These are phyloP conservation scores for Brachynemurus nebulosus DNA, from an alignment of 2,888 invertebrate species.

Conservation along the genomic window DNA sequence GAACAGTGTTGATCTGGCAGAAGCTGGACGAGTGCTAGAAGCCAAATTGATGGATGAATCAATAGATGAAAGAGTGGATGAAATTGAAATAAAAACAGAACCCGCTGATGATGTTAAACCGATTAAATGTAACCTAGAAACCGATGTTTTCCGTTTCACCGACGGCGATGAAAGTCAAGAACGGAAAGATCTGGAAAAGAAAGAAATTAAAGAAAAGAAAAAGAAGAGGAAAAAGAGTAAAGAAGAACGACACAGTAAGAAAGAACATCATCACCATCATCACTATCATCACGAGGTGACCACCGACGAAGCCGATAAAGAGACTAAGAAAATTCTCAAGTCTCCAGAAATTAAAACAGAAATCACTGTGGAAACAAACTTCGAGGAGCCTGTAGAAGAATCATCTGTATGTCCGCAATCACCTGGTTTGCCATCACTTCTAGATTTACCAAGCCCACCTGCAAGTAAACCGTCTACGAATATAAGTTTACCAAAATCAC, in stretches of 20 bases:
- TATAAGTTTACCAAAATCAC: slow-evolving; percentile 24
- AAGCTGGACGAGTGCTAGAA: slow-evolving; percentile 69
- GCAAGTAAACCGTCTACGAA: slow-evolving; percentile 28
- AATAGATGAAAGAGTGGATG: slow-evolving; percentile 28
- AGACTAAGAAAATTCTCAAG: too few relatives aligned
- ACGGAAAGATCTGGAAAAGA: slow-evolving; percentile 33
- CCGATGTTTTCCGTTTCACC: slow-evolving; percentile 46
- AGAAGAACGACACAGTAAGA: slow-evolving; percentile 57
- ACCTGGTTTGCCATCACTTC: slow-evolving; percentile 47
- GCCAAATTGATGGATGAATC: slow-evolving; percentile 60
- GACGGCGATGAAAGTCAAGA: slow-evolving; percentile 41
- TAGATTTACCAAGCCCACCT: slow-evolving; percentile 44
- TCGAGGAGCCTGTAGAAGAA: slow-evolving; percentile 24
- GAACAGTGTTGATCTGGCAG: slow-evolving; percentile 66
- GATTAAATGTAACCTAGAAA: slow-evolving; percentile 18
- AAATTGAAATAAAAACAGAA: slow-evolving; percentile 26
- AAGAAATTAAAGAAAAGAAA: slow-evolving; percentile 61
- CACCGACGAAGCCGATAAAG: slow-evolving; percentile 21
- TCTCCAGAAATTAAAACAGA: slow-evolving; percentile 16
- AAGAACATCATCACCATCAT: slow-evolving; percentile 50
- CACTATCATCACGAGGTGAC: slow-evolving; percentile 38
- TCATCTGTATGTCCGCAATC: slow-evolving; percentile 34
- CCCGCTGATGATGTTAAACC: slow-evolving; percentile 18
- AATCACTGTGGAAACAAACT: slow-evolving; percentile 17
- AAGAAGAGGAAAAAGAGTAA: slow-evolving; percentile 75